These are phyloP conservation scores for Mobula birostris DNA, from an alignment of 2,113 vertebrate species.

Conservation along the genomic window DNA sequence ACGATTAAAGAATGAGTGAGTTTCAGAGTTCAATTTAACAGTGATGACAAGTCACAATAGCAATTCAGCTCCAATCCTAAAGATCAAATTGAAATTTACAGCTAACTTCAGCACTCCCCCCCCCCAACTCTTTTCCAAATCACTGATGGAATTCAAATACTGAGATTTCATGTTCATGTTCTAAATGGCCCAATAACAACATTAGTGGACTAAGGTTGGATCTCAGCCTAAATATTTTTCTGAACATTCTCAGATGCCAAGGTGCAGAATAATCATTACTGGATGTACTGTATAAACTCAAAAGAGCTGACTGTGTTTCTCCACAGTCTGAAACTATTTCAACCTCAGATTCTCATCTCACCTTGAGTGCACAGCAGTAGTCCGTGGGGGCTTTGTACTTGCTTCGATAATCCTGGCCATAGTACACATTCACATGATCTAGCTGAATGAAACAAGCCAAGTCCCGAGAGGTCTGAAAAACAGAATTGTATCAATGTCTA, in stretches of 20 bases:
- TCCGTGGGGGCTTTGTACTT: constrained; percentile 96
- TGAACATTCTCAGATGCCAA: neutral
- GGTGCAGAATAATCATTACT: neutral
- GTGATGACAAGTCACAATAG: no score
- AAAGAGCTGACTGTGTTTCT: neutral
- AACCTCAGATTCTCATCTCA: constrained; percentile 45
- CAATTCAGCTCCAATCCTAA: neutral
- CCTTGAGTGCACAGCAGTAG: constrained; percentile 91
- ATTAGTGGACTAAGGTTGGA: neutral
- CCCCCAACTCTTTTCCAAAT: neutral
- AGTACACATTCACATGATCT: constrained; percentile 94
- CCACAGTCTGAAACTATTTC: neutral
- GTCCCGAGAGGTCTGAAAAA: constrained; percentile 78
- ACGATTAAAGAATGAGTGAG: no score
- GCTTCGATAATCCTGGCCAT: constrained; percentile 91
- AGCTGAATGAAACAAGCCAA: constrained; percentile 94
- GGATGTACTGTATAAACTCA: neutral
- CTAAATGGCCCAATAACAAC: neutral
- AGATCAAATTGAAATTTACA: neutral
- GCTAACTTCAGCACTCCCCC: neutral
- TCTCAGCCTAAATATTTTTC: neutral
- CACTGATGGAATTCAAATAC: neutral
- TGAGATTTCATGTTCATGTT: neutral
- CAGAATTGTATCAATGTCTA: constrained; percentile 5
- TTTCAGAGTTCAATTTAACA: no score